Conservation (phyloP, 2,888 invertebrate species). For the Spodoptera littoralis region DNA sequence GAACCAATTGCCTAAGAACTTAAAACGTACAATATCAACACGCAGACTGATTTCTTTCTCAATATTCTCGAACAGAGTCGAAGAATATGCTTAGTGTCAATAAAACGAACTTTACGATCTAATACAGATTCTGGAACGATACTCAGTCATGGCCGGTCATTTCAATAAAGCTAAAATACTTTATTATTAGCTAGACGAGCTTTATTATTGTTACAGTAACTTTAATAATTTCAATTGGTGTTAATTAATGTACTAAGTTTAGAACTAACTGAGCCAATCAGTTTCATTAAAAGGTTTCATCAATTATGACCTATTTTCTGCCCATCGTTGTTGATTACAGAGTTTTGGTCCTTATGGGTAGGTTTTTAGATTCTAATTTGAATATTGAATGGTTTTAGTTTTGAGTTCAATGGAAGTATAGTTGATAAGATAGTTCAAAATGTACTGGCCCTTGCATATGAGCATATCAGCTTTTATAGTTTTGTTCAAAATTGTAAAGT, state of each 20-base stretch:
- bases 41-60: not conserved
- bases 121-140: constrained; percentile 30
- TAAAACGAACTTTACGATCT: constrained; percentile 24
- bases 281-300: not conserved
- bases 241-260: constrained; percentile 10
- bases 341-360: not conserved
- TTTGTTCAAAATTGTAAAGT: too few species aligned
- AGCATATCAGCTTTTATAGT: too few species aligned
- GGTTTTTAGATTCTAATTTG: not conserved
- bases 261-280: constrained; percentile 6
- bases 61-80: constrained; percentile 6
- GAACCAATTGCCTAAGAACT: too few species aligned
- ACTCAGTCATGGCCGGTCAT: constrained; percentile 54
- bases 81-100: constrained; percentile 1
- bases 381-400: too few species aligned
- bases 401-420: too few species aligned
- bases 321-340: not conserved
- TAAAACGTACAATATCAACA: too few species aligned
- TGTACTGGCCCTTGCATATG: too few species aligned
- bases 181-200: constrained; percentile 43
- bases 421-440: too few species aligned
- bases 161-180: constrained; percentile 46
- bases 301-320: not conserved
- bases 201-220: constrained; percentile 6
- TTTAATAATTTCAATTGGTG: constrained; percentile 27